Percentiles rank a stretch among this genome's conserved stretches.
These are phyloP conservation scores for Caenorhabditis sp. DNA, from an alignment of 2,888 invertebrate genomes.

Conservation along the genomic window DNA sequence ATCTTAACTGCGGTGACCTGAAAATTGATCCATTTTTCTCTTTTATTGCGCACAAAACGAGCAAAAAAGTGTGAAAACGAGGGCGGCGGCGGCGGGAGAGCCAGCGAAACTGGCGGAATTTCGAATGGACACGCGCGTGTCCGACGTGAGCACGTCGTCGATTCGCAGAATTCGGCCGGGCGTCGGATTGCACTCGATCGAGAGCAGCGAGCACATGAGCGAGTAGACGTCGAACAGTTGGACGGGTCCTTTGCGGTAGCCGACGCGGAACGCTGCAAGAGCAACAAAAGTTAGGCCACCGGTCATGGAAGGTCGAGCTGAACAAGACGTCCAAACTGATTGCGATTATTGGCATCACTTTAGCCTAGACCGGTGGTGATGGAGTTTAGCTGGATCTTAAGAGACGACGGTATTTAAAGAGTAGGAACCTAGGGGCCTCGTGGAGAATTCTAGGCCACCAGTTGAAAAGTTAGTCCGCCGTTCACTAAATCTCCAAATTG, in stretches of 20 bases:
- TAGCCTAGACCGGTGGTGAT: too few relatives aligned
- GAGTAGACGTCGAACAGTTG: slow-evolving; percentile 68
- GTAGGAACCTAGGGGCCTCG: too few relatives aligned
- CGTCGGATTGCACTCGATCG: slow-evolving; percentile 62
- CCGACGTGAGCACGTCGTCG: slow-evolving; percentile 63
- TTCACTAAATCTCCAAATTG: too few relatives aligned
- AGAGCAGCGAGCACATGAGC: slow-evolving; percentile 66
- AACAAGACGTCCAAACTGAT: too few relatives aligned
- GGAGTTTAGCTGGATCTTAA: too few relatives aligned
- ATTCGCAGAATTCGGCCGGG: slow-evolving; percentile 62
- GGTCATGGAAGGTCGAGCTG: background rate
- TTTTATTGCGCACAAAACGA: background rate
- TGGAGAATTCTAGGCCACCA: too few relatives aligned
- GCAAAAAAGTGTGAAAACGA: background rate
- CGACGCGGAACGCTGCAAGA: slow-evolving; percentile 64
- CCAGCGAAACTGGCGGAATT: slow-evolving; percentile 8
- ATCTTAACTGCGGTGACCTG: slow-evolving; percentile 70
- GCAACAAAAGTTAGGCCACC: too few relatives aligned
- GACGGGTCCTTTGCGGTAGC: slow-evolving; percentile 60
- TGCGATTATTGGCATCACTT: too few relatives aligned
- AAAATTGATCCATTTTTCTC: background rate
- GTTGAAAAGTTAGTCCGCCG: too few relatives aligned
- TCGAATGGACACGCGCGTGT: slow-evolving; percentile 61
- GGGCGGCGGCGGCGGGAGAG: too few relatives aligned
- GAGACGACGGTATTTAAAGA: too few relatives aligned